A percentile compares a stretch with the other conserved stretches of the same genome.
phyloP scores from a whole-genome alignment of 2,888 invertebrate species.

The Villa cingulata region DNA sequence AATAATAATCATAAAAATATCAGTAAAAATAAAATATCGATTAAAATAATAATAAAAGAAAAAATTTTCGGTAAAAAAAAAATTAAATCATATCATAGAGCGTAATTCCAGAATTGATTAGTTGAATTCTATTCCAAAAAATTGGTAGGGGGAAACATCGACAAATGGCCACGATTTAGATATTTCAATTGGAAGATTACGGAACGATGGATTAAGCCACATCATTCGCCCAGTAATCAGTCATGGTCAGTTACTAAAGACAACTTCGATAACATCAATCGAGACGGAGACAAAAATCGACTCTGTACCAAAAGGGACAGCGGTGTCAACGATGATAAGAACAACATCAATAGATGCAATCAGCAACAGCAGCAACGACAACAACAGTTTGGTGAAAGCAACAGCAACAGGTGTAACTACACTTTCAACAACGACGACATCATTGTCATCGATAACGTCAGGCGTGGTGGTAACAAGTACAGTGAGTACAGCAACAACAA shows the following conservation, averaged over 20 bases:
- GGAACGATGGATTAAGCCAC: slow-evolving; percentile 22
- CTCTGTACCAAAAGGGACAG: slow-evolving; percentile 3
- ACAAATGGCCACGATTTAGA: slow-evolving; percentile 38
- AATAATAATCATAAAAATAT: too few species aligned
- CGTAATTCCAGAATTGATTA: slow-evolving; percentile 28
- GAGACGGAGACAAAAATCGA: slow-evolving; percentile 1
- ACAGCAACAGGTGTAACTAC: not conserved
- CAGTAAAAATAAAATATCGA: slow-evolving; percentile 18
- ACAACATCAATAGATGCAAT: not conserved
- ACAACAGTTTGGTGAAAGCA: not conserved
- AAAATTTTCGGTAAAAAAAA: slow-evolving; percentile 1
- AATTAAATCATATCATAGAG: slow-evolving; percentile 8
- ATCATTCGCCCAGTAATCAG: not conserved
- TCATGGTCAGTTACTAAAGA: not conserved
- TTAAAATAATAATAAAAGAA: slow-evolving; percentile 16
- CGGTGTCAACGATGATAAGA: not conserved
- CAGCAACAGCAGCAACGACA: not conserved
- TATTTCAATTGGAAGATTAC: slow-evolving; percentile 36
- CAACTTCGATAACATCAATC: not conserved
- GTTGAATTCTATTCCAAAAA: slow-evolving; percentile 39
- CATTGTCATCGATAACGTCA: too few species aligned
- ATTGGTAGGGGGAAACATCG: slow-evolving; percentile 39
- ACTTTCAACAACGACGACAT: too few species aligned
- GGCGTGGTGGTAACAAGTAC: not conserved
- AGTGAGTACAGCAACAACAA: slow-evolving; percentile 1